phyloP scores from a whole-genome alignment of 2,797 vertebrate genomes.

The Rhincodon typus region DNA sequence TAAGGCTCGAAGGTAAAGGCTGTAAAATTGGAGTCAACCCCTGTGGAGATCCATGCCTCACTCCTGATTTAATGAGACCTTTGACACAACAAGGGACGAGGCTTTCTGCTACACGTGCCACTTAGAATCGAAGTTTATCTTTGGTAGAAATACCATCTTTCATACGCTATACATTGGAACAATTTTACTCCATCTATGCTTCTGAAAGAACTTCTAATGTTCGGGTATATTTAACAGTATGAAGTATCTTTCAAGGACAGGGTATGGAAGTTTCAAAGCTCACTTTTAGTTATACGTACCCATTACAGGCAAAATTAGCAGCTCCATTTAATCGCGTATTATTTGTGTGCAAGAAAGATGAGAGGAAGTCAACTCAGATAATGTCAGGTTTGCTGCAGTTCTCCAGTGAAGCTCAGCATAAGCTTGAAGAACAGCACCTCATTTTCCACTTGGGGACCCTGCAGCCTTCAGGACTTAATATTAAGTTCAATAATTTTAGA shows the following conservation, averaged over 20 bases:
- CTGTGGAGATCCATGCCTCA: not conserved
- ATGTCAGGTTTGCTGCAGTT: too few relatives aligned
- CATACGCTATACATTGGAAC: too few relatives aligned
- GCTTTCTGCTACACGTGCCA: not conserved
- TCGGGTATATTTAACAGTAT: not conserved
- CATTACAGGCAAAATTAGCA: not conserved
- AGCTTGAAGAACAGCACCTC: too few relatives aligned
- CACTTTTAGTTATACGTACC: not conserved
- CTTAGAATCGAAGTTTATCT: not conserved
- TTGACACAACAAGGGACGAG: not conserved
- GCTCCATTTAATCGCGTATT: not conserved
- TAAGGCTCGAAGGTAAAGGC: not conserved
- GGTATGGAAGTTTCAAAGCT: not conserved
- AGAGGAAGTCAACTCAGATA: not conserved
- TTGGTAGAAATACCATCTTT: too few relatives aligned
- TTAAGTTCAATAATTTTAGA: too few relatives aligned
- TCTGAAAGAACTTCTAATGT: not conserved
- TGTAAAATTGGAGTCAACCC: not conserved
- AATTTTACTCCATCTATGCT: not conserved
- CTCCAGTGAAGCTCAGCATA: too few relatives aligned
- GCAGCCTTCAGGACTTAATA: too few relatives aligned
- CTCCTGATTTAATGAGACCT: not conserved
- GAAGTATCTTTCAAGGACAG: not conserved
- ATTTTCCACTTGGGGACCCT: too few relatives aligned
- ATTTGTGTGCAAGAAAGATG: not conserved